Conservation (phyloP, 2,797 vertebrate genomes). For the Alcedo atthis region DNA sequence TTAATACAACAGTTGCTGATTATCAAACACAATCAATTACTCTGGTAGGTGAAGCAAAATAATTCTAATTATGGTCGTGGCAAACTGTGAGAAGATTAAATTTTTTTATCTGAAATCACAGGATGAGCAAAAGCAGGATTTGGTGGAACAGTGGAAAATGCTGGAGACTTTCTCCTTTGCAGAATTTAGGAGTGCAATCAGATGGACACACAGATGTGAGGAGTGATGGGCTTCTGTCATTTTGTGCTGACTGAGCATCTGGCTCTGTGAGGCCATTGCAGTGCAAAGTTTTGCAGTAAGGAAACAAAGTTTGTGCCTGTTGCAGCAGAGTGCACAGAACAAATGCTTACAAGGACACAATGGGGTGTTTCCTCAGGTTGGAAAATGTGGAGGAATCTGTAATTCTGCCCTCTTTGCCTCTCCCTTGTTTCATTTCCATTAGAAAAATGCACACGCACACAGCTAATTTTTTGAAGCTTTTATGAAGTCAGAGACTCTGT, state of each 20-base stretch:
- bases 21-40: not conserved
- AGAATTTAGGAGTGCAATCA: not conserved
- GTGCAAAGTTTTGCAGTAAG: not conserved
- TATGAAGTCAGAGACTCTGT: not conserved
- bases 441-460: not conserved
- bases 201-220: not conserved
- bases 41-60: not conserved
- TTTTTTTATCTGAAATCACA: not conserved
- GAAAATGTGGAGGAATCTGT: not conserved
- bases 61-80: not conserved
- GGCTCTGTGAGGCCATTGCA: not conserved
- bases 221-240: not conserved
- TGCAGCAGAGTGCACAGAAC: not conserved
- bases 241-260: not conserved
- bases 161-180: not conserved
- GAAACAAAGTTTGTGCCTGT: not conserved
- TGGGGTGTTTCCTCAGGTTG: not conserved
- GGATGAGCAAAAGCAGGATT: not conserved
- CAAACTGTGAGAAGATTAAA: not conserved
- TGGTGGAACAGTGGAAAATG: rapidly evolving
- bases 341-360: not conserved
- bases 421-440: not conserved
- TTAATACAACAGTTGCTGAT: not conserved
- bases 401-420: not conserved
- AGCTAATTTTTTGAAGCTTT: not conserved